Percentiles rank a stretch among this genome's conserved stretches.
Evolutionary conservation across 2,113 vertebrate genomes (phyloP).

Genomic region (Myotis brandtii): DNA sequence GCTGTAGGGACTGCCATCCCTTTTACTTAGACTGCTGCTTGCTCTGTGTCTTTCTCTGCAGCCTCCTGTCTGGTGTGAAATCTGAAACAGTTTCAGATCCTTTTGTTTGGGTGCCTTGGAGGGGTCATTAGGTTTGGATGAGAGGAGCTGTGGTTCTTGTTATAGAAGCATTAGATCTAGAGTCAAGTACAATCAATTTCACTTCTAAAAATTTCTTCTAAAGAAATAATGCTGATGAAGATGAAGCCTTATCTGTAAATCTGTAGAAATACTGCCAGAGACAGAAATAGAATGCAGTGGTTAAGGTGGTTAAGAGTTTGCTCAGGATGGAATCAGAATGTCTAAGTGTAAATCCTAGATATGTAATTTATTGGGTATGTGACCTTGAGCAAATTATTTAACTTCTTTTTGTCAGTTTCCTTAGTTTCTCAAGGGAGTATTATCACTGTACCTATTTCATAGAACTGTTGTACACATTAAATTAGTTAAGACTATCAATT

Average conservation of each 20-base stretch:
- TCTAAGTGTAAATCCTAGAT: background rate
- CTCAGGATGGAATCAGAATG: background rate
- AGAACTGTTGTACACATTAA: background rate
- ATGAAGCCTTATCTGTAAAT: background rate
- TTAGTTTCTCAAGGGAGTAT: constrained; percentile 18
- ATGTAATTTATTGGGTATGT: background rate
- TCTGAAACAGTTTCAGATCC: background rate
- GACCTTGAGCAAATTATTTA: constrained; percentile 27
- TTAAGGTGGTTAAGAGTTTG: background rate
- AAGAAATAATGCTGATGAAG: background rate
- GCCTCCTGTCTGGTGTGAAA: background rate
- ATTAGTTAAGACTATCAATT: constrained; percentile 33
- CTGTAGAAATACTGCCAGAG: background rate
- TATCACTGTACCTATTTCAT: background rate
- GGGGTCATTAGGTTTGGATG: background rate
- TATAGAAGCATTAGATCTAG: background rate
- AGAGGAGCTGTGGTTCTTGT: background rate
- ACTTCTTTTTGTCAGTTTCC: constrained; percentile 1
- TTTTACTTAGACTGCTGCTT: background rate
- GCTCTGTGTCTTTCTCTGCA: background rate
- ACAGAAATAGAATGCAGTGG: background rate
- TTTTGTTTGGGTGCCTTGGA: background rate
- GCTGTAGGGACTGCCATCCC: background rate
- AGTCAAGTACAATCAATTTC: background rate
- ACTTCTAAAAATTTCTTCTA: constrained; percentile 15